phyloP scores from a whole-genome alignment of 2,888 invertebrate species.

The Pocota personata region DNA sequence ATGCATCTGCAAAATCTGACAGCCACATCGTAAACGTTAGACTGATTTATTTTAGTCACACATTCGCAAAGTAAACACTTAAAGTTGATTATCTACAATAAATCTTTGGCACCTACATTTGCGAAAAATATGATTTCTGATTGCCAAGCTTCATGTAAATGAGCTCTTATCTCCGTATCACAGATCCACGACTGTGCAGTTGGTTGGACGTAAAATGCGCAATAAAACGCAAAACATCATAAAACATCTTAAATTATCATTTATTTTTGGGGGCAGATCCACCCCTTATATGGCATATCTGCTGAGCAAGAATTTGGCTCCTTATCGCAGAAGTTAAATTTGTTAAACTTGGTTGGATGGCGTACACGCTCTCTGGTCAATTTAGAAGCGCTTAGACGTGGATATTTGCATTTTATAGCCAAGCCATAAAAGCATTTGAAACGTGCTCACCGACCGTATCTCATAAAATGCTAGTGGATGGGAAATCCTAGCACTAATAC shows the following conservation, averaged over 20 bases:
- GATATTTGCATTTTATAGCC: conserved; percentile 35
- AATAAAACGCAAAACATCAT: conserved; percentile 39
- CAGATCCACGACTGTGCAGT: not conserved
- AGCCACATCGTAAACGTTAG: not conserved
- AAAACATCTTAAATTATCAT: conserved; percentile 43
- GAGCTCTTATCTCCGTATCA: conserved; percentile 1
- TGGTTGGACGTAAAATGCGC: not conserved
- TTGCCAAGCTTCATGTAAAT: not conserved
- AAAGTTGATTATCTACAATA: conserved; percentile 5
- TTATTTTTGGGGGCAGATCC: not conserved
- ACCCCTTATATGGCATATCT: not conserved
- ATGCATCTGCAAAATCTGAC: not conserved
- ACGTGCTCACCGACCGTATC: conserved; percentile 25
- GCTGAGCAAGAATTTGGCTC: not conserved
- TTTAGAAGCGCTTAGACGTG: conserved; percentile 20
- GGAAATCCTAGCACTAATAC: not conserved
- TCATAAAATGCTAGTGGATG: not conserved
- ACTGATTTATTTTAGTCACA: conserved; percentile 32
- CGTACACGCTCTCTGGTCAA: not conserved
- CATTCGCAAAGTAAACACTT: conserved; percentile 21
- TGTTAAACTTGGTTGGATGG: not conserved
- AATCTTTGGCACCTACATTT: conserved; percentile 15
- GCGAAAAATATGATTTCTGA: not conserved
- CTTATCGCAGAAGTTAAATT: conserved; percentile 1
- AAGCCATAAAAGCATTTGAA: conserved; percentile 13